Percentiles rank a stretch among this genome's conserved stretches.
These are phyloP conservation scores for Meliscaeva auricollis DNA, from an alignment of 2,888 invertebrate species.

Conservation along the genomic window DNA sequence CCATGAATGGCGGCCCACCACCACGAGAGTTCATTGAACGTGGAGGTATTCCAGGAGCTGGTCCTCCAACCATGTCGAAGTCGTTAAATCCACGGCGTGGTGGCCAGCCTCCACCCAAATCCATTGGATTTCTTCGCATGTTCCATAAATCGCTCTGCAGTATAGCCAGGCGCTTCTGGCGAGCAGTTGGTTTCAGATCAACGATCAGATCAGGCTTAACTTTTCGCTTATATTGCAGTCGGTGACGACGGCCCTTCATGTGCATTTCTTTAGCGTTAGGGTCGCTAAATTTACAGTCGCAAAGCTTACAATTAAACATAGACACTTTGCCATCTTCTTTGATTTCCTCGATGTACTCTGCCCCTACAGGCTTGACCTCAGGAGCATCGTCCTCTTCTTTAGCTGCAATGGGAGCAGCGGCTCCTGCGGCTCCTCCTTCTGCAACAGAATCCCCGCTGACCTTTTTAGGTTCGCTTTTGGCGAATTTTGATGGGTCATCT, in stretches of 20 bases:
- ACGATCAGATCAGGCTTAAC: slow-evolving; percentile 94
- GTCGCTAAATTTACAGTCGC: slow-evolving; percentile 99
- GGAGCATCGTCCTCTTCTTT: slow-evolving; percentile 83
- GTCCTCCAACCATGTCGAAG: slow-evolving; percentile 69
- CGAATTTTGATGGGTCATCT: slow-evolving; percentile 93
- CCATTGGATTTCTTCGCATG: slow-evolving; percentile 84
- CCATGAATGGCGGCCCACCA: slow-evolving; percentile 79
- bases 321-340: slow-evolving; percentile 94
- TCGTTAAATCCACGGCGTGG: slow-evolving; percentile 80
- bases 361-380: slow-evolving; percentile 94
- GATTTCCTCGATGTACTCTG: slow-evolving; percentile 98
- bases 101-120: slow-evolving; percentile 62
- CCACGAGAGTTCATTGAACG: slow-evolving; percentile 66
- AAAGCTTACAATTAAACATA: slow-evolving; percentile 97
- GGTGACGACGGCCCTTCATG: slow-evolving; percentile 97
- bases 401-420: slow-evolving; percentile 31
- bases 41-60: slow-evolving; percentile 56
- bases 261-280: slow-evolving; percentile 99
- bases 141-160: slow-evolving; percentile 89
- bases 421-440: slow-evolving; percentile 13
- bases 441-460: slow-evolving; percentile 3
- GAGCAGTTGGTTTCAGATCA: slow-evolving; percentile 95
- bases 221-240: slow-evolving; percentile 97
- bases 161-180: slow-evolving; percentile 91
- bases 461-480: slow-evolving; percentile 77